Conservation (phyloP, 1,140 invertebrate genomes). For the Papilio polytes region DNA sequence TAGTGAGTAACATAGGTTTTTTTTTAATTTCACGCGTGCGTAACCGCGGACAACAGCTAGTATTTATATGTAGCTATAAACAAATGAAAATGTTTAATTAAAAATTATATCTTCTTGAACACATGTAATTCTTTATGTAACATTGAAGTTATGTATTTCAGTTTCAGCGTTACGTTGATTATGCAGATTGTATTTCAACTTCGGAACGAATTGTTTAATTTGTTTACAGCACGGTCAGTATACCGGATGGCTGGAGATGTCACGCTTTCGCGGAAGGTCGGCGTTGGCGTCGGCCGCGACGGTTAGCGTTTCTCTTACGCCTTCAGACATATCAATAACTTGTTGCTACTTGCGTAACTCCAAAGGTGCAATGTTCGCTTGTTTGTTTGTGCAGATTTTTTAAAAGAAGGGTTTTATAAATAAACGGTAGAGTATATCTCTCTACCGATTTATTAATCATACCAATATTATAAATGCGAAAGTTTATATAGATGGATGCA, state of each 20-base stretch:
- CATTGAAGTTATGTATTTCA: constrained; percentile 4
- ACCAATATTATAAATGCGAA: too few species aligned
- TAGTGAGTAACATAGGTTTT: too few species aligned
- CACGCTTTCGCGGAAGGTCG: constrained; percentile 72
- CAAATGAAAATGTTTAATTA: too few species aligned
- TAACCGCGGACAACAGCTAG: too few species aligned
- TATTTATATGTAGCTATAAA: too few species aligned
- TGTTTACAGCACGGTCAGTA: constrained; percentile 49
- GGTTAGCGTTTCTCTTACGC: constrained; percentile 40
- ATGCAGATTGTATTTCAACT: constrained; percentile 33
- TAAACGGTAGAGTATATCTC: too few species aligned
- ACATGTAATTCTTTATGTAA: background rate
- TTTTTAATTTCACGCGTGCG: too few species aligned
- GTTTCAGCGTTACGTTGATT: constrained; percentile 22
- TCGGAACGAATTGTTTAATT: constrained; percentile 45
- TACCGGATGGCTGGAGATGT: constrained; percentile 45
- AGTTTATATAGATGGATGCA: too few species aligned
- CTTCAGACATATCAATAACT: constrained; percentile 26
- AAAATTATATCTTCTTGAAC: too few species aligned
- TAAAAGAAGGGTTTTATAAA: too few species aligned
- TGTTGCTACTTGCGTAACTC: constrained; percentile 27
- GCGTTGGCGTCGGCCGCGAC: constrained; percentile 42
- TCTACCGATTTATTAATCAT: too few species aligned
- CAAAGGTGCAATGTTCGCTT: background rate
- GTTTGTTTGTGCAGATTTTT: background rate